Conservation (phyloP, 1,140 invertebrate species). For the Lucilia sericata region DNA sequence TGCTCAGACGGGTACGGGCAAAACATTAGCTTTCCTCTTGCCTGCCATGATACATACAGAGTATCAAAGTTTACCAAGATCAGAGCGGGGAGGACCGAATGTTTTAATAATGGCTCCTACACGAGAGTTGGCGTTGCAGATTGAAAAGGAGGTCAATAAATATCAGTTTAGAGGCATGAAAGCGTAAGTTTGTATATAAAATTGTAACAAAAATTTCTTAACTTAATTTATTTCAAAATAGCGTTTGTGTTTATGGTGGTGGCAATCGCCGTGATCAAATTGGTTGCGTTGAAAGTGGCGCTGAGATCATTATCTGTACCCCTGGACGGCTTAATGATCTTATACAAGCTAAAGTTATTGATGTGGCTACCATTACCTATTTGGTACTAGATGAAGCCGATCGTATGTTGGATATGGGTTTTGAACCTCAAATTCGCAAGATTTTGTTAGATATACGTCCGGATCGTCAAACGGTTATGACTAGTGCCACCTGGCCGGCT, state of each 20-base stretch:
- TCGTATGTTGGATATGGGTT: conserved; percentile 85
- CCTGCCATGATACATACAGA: conserved; percentile 93
- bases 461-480: conserved; percentile 89
- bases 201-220: too few relatives aligned
- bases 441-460: conserved; percentile 81
- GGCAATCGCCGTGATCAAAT: conserved; percentile 83
- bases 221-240: conserved; percentile 55
- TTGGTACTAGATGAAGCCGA: conserved; percentile 94
- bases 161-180: conserved; percentile 87
- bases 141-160: conserved; percentile 89
- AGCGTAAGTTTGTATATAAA: conserved; percentile 72
- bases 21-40: conserved; percentile 90
- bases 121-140: conserved; percentile 90
- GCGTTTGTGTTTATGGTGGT: conserved; percentile 90
- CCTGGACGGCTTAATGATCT: conserved; percentile 90
- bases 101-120: conserved; percentile 91
- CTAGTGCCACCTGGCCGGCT: conserved; percentile 88
- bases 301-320: conserved; percentile 91
- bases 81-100: conserved; percentile 81
- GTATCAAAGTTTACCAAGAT: conserved; percentile 77
- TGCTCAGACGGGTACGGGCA: conserved; percentile 92
- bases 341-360: conserved; percentile 74
- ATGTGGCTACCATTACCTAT: conserved; percentile 83
- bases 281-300: conserved; percentile 75
- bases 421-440: conserved; percentile 89